A percentile compares a stretch with the other conserved stretches of the same genome.
Conservation (phyloP, 2,113 vertebrate species). For the Martes martes region DNA sequence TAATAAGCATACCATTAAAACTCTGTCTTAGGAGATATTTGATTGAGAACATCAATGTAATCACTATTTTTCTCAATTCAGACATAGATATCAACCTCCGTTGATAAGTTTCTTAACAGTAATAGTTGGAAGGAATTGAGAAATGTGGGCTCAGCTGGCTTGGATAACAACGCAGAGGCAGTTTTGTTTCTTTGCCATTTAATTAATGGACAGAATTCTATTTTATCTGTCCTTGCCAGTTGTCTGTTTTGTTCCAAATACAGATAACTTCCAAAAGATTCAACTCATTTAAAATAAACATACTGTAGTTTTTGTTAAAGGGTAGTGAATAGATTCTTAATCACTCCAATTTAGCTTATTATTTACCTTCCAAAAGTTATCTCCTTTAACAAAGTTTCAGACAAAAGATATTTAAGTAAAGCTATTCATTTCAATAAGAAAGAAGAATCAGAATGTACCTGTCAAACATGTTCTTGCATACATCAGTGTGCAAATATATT, state of each 20-base stretch:
- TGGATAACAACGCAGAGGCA: neutral
- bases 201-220: conserved; percentile 31
- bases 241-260: conserved; percentile 21
- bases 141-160: conserved; percentile 31
- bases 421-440: neutral
- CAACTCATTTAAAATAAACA: neutral
- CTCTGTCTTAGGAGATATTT: neutral
- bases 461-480: neutral
- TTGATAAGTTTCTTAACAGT: neutral
- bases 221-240: conserved; percentile 35
- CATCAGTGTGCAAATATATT: neutral
- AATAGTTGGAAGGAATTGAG: conserved; percentile 26
- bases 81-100: neutral
- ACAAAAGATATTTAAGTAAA: neutral
- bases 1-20: neutral
- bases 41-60: neutral
- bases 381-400: neutral
- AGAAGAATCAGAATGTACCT: neutral
- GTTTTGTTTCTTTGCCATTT: conserved; percentile 32
- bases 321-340: neutral
- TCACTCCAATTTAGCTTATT: conserved; percentile 33
- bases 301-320: neutral
- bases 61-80: conserved; percentile 16
- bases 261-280: conserved; percentile 30
- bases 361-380: neutral